Percentiles rank a stretch among this genome's conserved stretches.
Conservation (phyloP, 2,797 vertebrate species). For the Spatula clypeata region DNA sequence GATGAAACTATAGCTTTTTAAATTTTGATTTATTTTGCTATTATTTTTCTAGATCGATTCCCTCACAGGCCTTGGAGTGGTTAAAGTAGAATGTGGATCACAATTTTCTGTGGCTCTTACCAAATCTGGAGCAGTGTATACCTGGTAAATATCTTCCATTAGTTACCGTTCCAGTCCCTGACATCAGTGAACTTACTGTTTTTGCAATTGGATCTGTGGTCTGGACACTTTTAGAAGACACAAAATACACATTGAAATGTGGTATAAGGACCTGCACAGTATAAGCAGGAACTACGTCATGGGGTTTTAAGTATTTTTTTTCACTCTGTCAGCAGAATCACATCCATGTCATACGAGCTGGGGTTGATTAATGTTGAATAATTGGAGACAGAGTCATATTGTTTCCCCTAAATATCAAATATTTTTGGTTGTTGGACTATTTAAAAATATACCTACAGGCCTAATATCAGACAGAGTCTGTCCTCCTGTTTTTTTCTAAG, state of each 20-base stretch:
- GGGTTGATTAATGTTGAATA: neutral
- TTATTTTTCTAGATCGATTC: conserved; percentile 92
- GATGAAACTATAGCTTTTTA: neutral
- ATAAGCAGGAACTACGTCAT: neutral
- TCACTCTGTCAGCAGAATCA: neutral
- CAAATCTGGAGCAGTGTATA: conserved; percentile 97
- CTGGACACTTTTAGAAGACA: neutral
- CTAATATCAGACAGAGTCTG: neutral
- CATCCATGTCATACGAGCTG: neutral
- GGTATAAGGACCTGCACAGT: neutral
- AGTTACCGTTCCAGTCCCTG: neutral
- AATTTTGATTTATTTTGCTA: neutral
- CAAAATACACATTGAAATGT: neutral
- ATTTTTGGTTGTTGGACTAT: neutral
- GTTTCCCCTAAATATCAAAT: neutral
- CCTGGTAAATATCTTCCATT: conserved; percentile 86
- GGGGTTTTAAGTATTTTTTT: neutral
- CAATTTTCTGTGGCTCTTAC: conserved; percentile 98
- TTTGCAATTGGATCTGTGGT: neutral
- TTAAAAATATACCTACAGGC: neutral
- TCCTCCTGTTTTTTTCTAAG: neutral
- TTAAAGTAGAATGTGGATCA: conserved; percentile 98
- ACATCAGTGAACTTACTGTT: neutral
- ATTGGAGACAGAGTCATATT: neutral
- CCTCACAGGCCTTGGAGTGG: conserved; percentile 94